phyloP scores from a whole-genome alignment of 2,888 invertebrate species.

The Caenorhabditis uteleia region DNA sequence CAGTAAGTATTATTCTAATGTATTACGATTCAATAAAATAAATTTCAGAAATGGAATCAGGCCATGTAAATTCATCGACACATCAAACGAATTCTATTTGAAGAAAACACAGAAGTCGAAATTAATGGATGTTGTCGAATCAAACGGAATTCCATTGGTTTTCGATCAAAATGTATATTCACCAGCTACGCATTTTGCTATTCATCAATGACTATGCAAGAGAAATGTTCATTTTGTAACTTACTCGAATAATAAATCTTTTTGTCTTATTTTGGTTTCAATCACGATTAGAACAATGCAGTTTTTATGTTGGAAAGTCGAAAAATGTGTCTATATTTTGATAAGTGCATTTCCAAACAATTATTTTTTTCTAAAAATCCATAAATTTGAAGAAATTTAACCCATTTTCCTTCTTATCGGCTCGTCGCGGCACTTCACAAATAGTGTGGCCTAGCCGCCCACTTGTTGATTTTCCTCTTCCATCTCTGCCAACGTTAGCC shows the following conservation, averaged over 20 bases:
- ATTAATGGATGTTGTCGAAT: slow-evolving; percentile 35
- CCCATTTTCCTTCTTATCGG: too few species aligned
- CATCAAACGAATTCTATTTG: slow-evolving; percentile 26
- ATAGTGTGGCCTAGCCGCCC: too few species aligned
- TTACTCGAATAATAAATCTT: not conserved
- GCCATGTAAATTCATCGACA: slow-evolving; percentile 40
- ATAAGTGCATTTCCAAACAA: too few species aligned
- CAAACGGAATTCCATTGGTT: slow-evolving; percentile 28
- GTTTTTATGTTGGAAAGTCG: too few species aligned
- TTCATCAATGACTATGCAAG: not conserved
- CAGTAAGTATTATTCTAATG: slow-evolving; percentile 3
- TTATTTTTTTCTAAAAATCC: too few species aligned
- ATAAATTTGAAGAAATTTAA: too few species aligned
- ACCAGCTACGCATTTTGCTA: not conserved
- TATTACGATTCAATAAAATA: not conserved
- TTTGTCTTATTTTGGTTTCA: slow-evolving; percentile 1
- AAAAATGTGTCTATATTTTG: too few species aligned
- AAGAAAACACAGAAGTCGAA: slow-evolving; percentile 35
- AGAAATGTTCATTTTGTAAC: not conserved
- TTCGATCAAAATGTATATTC: slow-evolving; percentile 31
- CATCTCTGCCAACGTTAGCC: too few species aligned
- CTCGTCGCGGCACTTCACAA: too few species aligned
- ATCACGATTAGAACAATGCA: too few species aligned
- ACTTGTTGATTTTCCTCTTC: too few species aligned
- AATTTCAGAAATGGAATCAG: slow-evolving; percentile 26